Conservation (phyloP, 2,888 invertebrate genomes). For the Thera britannica region DNA sequence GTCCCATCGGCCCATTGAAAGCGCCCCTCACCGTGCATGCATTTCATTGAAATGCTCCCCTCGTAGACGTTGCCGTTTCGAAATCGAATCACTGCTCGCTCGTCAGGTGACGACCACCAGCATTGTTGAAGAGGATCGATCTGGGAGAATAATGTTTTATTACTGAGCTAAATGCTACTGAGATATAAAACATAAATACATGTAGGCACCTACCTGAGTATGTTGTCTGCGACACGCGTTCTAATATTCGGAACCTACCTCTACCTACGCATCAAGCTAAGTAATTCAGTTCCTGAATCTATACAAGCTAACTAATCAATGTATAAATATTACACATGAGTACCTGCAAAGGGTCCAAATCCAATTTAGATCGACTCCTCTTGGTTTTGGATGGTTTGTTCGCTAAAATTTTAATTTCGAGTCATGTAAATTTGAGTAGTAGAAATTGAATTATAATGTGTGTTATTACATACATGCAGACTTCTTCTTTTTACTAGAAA, state of each 20-base stretch:
- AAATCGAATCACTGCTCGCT: slow-evolving; percentile 79
- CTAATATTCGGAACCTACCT: no score
- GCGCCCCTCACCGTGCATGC: slow-evolving; percentile 85
- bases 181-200: no score
- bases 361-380: slow-evolving; percentile 58
- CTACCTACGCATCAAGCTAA: no score
- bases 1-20: slow-evolving; percentile 86
- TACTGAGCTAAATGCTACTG: neutral
- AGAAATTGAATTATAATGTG: neutral
- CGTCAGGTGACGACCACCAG: slow-evolving; percentile 73
- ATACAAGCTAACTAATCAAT: no score
- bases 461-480: slow-evolving; percentile 10
- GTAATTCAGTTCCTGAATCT: no score
- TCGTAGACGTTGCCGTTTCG: slow-evolving; percentile 84
- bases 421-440: neutral
- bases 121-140: slow-evolving; percentile 47
- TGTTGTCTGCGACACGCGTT: no score
- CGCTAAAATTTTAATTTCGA: slow-evolving; percentile 13
- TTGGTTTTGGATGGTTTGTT: slow-evolving; percentile 39
- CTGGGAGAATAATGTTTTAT: slow-evolving; percentile 41
- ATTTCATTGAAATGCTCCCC: slow-evolving; percentile 80
- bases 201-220: no score
- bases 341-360: slow-evolving; percentile 53
- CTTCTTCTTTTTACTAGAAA: slow-evolving; percentile 61
- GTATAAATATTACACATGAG: neutral